Conservation (phyloP, 2,797 vertebrate species). For the Prionace glauca region DNA sequence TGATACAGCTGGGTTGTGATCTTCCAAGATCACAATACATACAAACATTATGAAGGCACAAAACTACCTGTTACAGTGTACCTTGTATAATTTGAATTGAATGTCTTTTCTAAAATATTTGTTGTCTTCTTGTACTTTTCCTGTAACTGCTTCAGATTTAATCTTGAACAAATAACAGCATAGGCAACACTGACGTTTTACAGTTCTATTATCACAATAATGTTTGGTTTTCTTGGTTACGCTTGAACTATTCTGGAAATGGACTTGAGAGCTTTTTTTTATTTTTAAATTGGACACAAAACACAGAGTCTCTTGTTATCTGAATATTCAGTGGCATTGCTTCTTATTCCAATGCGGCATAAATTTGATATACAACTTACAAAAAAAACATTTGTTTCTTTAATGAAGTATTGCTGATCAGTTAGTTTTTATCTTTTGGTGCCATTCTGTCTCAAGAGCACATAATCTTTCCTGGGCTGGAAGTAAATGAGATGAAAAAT, state of each 20-base stretch:
- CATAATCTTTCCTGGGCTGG: slow-evolving; percentile 58
- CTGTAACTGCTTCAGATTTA: not conserved
- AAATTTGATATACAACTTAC: slow-evolving; percentile 48
- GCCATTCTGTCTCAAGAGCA: slow-evolving; percentile 58
- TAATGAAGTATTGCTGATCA: slow-evolving; percentile 51
- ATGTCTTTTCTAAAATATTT: not conserved
- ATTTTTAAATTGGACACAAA: not conserved
- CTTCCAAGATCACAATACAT: not conserved
- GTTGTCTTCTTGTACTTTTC: not conserved
- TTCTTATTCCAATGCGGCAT: not conserved
- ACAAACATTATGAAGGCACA: not conserved
- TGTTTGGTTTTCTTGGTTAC: slow-evolving; percentile 20
- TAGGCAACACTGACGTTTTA: not conserved
- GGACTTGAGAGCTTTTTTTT: not conserved
- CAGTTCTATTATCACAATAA: not conserved
- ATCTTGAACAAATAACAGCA: not conserved
- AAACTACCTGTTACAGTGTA: not conserved
- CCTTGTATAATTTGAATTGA: not conserved
- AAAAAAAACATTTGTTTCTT: slow-evolving; percentile 56
- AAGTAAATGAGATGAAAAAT: slow-evolving; percentile 69
- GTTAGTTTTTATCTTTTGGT: slow-evolving; percentile 48
- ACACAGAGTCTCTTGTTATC: not conserved
- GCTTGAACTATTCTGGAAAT: not conserved
- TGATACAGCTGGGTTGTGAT: not conserved
- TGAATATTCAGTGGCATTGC: not conserved